A percentile compares a stretch with the other conserved stretches of the same genome.
Evolutionary conservation across 2,113 vertebrate genomes (phyloP).

Genomic region (Entelurus aequoreus): DNA sequence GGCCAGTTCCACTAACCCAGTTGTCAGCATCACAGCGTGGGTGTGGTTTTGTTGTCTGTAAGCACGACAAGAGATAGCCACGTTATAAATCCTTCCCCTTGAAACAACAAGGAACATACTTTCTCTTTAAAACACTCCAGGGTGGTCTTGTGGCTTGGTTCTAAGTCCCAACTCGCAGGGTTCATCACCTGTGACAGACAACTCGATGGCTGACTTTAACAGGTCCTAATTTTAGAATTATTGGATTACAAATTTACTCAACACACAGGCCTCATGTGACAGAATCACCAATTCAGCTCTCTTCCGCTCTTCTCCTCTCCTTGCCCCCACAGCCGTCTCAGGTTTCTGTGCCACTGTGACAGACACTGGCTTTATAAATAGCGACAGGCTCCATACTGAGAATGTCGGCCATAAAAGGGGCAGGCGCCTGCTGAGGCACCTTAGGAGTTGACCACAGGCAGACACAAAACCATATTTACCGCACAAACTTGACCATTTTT

Average conservation of each 20-base stretch:
- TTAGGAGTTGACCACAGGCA: conserved; percentile 15
- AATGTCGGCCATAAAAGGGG: conserved; percentile 66
- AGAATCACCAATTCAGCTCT: conserved; percentile 37
- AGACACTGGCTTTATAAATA: conserved; percentile 58
- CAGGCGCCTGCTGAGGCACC: conserved; percentile 37
- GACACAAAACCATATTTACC: background rate
- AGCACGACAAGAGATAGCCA: background rate
- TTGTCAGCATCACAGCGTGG: conserved; percentile 19
- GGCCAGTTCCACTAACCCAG: background rate
- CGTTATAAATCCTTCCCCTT: background rate
- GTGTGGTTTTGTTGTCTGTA: conserved; percentile 9
- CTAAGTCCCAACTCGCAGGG: no score
- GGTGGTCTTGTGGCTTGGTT: background rate
- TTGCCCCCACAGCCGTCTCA: conserved; percentile 25
- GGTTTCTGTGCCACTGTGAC: conserved; percentile 55
- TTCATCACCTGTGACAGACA: no score
- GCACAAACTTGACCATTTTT: no score
- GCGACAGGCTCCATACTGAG: conserved; percentile 41
- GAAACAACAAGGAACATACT: background rate
- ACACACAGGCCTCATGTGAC: conserved; percentile 24
- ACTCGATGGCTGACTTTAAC: no score
- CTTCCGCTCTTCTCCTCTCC: background rate
- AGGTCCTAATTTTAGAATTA: no score
- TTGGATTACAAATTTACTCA: background rate
- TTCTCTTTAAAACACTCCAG: background rate